Evolutionary conservation across 2,888 invertebrate species (phyloP).

Genomic region (Apotomis capreana): DNA sequence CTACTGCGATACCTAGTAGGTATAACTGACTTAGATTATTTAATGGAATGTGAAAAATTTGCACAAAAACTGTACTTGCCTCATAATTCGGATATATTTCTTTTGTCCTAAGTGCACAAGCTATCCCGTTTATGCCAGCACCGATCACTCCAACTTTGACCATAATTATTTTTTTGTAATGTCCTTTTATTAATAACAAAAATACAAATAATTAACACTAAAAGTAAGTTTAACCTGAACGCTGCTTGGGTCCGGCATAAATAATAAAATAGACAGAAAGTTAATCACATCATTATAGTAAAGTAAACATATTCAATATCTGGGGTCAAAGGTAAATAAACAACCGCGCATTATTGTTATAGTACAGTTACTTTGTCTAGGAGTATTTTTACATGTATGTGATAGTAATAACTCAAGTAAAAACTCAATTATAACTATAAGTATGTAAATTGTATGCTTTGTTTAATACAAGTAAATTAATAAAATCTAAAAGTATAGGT

Average conservation of each 20-base stretch:
- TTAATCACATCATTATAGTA: constrained; percentile 1
- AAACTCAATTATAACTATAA: too few relatives aligned
- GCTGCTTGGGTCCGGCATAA: neutral
- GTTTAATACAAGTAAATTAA: too few relatives aligned
- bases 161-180: constrained; percentile 48
- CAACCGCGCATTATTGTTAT: neutral
- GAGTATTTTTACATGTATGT: neutral
- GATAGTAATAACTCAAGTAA: too few relatives aligned
- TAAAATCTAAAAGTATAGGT: too few relatives aligned
- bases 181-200: neutral
- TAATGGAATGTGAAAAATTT: neutral
- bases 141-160: constrained; percentile 87
- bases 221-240: neutral
- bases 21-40: neutral
- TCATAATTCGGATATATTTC: constrained; percentile 77
- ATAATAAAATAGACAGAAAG: neutral
- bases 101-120: constrained; percentile 87
- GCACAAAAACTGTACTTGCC: constrained; percentile 54
- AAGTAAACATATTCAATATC: constrained; percentile 19
- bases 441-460: too few relatives aligned
- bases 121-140: constrained; percentile 88
- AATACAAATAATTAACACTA: neutral
- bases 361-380: neutral
- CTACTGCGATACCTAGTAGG: too few relatives aligned
- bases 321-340: constrained; percentile 29